Percentiles rank a stretch among this genome's conserved stretches.
phyloP scores from a whole-genome alignment of 2,888 invertebrate genomes.

The Agonopterix subpropinquella region DNA sequence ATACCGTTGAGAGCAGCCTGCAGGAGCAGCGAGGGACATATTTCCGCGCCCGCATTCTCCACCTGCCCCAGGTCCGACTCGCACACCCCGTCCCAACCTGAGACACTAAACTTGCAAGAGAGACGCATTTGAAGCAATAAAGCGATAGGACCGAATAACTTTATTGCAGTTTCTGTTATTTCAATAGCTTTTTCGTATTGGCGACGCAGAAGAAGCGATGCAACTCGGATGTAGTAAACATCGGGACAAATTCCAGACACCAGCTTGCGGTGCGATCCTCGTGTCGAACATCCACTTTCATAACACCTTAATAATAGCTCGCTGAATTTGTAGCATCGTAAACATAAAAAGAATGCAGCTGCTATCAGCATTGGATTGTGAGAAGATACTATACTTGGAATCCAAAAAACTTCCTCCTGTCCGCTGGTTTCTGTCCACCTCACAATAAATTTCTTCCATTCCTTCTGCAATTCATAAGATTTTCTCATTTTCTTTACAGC shows the following conservation, averaged over 20 bases:
- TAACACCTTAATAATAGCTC: conserved; percentile 46
- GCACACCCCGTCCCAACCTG: conserved; percentile 52
- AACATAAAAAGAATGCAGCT: conserved; percentile 62
- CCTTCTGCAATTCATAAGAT: conserved; percentile 39
- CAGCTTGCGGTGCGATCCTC: conserved; percentile 29
- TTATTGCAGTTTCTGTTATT: conserved; percentile 33
- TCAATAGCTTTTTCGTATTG: conserved; percentile 37
- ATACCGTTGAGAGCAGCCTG: conserved; percentile 42
- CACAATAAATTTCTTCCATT: conserved; percentile 47
- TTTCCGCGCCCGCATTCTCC: conserved; percentile 43
- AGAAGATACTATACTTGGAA: conserved; percentile 33
- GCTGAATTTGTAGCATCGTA: conserved; percentile 51
- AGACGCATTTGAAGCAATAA: conserved; percentile 51
- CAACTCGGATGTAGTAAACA: conserved; percentile 47
- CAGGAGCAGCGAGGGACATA: conserved; percentile 40
- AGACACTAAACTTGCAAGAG: conserved; percentile 35
- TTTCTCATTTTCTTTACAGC: conserved; percentile 60
- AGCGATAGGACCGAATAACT: conserved; percentile 45
- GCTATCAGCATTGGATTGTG: conserved; percentile 51
- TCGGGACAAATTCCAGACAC: conserved; percentile 27
- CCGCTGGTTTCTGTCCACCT: conserved; percentile 55
- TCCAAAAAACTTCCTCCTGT: conserved; percentile 58
- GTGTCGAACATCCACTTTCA: conserved; percentile 38
- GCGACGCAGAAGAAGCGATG: conserved; percentile 39
- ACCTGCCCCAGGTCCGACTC: conserved; percentile 38